Evolutionary conservation across 2,888 invertebrate species (phyloP).

Genomic region (Vanessa cardui): DNA sequence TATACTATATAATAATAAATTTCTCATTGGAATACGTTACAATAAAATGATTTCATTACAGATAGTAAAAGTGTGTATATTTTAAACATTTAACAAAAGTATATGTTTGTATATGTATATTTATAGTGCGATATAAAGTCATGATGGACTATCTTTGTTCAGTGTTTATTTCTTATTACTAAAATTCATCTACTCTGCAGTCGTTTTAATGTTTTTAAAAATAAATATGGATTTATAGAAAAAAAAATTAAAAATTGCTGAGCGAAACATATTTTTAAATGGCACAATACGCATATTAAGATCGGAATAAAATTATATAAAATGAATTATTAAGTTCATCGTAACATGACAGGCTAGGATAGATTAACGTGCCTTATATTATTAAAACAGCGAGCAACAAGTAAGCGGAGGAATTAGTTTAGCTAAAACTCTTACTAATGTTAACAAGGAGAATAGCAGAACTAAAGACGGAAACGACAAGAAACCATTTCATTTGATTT

Average conservation of each 20-base stretch:
- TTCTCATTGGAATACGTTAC: constrained; percentile 45
- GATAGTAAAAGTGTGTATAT: constrained; percentile 49
- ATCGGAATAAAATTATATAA: constrained; percentile 6
- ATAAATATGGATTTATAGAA: constrained; percentile 24
- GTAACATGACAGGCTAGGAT: neutral
- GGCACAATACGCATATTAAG: constrained; percentile 6
- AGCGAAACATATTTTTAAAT: constrained; percentile 19
- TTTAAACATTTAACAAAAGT: constrained; percentile 50
- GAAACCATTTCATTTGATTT: constrained; percentile 3
- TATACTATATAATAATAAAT: constrained; percentile 43
- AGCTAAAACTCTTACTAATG: constrained; percentile 47
- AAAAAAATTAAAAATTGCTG: constrained; percentile 44
- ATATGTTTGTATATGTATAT: constrained; percentile 44
- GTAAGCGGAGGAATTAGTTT: constrained; percentile 1
- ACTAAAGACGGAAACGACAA: neutral
- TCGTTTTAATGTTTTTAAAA: constrained; percentile 39
- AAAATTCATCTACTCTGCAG: constrained; percentile 45
- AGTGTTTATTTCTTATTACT: constrained; percentile 44
- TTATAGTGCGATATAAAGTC: constrained; percentile 46
- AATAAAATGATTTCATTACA: constrained; percentile 47
- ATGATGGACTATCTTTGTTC: constrained; percentile 45
- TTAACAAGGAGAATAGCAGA: constrained; percentile 42
- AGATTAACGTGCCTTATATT: constrained; percentile 9
- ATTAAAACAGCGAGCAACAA: constrained; percentile 12
- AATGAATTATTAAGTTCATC: neutral